Evolutionary conservation across 2,113 vertebrate genomes (phyloP).

Genomic region (Notothenia coriiceps): DNA sequence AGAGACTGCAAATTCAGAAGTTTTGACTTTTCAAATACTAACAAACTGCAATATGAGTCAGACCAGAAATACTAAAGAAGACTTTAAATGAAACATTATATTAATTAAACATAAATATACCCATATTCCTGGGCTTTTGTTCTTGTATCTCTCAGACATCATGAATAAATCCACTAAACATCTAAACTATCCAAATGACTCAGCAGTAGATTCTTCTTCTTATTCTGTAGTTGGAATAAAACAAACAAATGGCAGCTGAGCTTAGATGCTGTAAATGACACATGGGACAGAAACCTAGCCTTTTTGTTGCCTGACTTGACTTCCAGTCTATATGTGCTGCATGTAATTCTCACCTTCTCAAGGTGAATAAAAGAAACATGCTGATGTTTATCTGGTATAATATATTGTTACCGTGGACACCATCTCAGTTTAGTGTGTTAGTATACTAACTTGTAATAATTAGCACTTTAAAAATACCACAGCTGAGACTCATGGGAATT

Average conservation of each 20-base stretch:
- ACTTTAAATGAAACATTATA: not conserved
- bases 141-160: not conserved
- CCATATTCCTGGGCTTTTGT: not conserved
- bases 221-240: not conserved
- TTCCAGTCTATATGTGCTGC: not conserved
- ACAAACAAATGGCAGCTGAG: not conserved
- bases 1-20: not conserved
- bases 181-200: too few relatives aligned
- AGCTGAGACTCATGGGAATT: not conserved
- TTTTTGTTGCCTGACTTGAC: not conserved
- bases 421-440: not conserved
- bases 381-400: not conserved
- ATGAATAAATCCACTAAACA: not conserved
- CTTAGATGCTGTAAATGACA: not conserved
- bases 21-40: too few relatives aligned
- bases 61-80: not conserved
- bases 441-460: not conserved
- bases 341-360: not conserved
- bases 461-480: not conserved
- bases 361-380: not conserved
- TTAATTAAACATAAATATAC: too few relatives aligned
- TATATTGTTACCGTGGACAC: not conserved
- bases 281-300: too few relatives aligned
- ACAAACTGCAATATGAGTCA: not conserved
- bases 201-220: not conserved